These are phyloP conservation scores for Epinotia bilunana DNA, from an alignment of 2,888 invertebrate species.

Conservation along the genomic window DNA sequence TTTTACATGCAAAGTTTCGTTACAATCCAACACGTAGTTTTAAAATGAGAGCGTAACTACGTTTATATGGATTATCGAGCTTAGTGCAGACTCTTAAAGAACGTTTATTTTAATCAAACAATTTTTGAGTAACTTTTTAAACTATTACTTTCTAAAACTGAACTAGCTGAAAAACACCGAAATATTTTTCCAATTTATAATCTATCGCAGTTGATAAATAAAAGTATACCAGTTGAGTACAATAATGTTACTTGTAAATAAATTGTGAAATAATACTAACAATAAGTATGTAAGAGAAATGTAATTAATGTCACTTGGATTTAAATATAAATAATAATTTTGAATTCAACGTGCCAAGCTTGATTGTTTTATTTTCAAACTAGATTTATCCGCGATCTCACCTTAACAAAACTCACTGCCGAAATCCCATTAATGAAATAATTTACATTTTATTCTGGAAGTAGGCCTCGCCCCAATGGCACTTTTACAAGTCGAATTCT, in stretches of 20 bases:
- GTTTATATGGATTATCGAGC: too few species aligned
- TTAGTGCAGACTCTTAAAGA: too few species aligned
- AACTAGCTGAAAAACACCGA: slow-evolving; percentile 40
- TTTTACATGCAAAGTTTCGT: too few species aligned
- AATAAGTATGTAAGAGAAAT: slow-evolving; percentile 62
- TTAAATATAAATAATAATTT: slow-evolving; percentile 79
- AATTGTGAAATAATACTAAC: slow-evolving; percentile 71
- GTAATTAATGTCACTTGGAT: slow-evolving; percentile 74
- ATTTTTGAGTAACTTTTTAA: background rate
- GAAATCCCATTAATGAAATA: too few species aligned
- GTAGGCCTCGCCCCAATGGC: too few species aligned
- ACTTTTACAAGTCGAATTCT: too few species aligned
- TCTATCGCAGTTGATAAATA: slow-evolving; percentile 62
- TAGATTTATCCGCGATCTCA: background rate
- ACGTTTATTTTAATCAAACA: too few species aligned
- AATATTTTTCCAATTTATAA: slow-evolving; percentile 49
- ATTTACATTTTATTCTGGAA: too few species aligned
- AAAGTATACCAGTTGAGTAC: slow-evolving; percentile 81
- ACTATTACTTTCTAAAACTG: background rate
- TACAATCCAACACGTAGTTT: too few species aligned
- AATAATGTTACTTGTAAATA: slow-evolving; percentile 81
- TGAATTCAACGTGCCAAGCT: slow-evolving; percentile 82
- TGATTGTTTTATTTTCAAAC: slow-evolving; percentile 66
- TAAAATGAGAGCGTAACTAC: too few species aligned
- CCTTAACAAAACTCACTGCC: background rate